phyloP scores from a whole-genome alignment of 2,797 vertebrate genomes.

The Antennarius maculatus region DNA sequence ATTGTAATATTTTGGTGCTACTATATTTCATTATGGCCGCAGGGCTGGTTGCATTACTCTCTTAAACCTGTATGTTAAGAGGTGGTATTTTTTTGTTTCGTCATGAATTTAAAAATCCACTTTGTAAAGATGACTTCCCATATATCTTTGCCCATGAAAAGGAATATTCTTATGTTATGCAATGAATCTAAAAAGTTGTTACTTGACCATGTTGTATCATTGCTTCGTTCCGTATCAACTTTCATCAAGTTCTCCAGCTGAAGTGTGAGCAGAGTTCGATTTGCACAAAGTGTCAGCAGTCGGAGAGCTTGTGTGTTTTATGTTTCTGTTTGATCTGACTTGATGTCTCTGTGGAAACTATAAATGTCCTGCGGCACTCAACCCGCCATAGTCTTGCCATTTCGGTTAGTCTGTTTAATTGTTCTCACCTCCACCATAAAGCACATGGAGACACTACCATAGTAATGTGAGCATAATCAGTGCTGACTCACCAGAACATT shows the following conservation, averaged over 20 bases:
- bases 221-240: conserved; percentile 40
- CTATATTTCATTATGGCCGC: conserved; percentile 62
- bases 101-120: conserved; percentile 49
- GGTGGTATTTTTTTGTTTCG: conserved; percentile 50
- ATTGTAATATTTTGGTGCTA: conserved; percentile 77
- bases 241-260: conserved; percentile 49
- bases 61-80: conserved; percentile 43
- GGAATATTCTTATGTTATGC: conserved; percentile 49
- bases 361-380: conserved; percentile 33
- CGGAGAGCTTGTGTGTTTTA: conserved; percentile 44
- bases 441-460: conserved; percentile 5
- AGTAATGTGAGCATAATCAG: conserved; percentile 15
- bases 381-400: conserved; percentile 61
- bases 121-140: conserved; percentile 51
- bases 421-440: conserved; percentile 29
- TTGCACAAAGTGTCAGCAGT: conserved; percentile 69
- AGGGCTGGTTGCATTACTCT: conserved; percentile 63
- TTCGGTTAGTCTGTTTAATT: conserved; percentile 22
- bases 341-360: conserved; percentile 45
- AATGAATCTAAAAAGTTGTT: conserved; percentile 59
- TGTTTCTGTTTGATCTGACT: conserved; percentile 44
- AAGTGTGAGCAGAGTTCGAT: conserved; percentile 65
- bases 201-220: conserved; percentile 59
- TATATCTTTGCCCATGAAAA: conserved; percentile 47
- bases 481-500: conserved; percentile 30